Evolutionary conservation across 2,888 invertebrate genomes (phyloP), one percentile per base, ranked within the genome.

Genomic region (Acheta domesticus): DNA sequence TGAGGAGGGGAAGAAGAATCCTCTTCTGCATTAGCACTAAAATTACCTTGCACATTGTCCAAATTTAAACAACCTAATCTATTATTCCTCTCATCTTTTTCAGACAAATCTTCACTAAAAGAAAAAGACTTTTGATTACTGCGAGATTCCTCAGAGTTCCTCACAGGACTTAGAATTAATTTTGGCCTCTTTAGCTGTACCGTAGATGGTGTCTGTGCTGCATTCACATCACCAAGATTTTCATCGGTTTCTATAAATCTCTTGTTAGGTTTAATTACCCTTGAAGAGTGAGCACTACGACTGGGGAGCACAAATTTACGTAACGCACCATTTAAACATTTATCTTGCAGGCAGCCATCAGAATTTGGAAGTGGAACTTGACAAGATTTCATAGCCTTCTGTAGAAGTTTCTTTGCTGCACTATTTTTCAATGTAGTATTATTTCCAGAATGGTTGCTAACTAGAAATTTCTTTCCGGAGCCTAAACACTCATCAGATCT

Each of bases 261-360:
- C 87, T 95, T 96, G 85, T 95, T 96, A 74, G 96, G 96, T 86
- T 94, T 96, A 79, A 96, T 96, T 75, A 95, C 93, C 83, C 96
- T 90, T 11, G 95, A 95, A 75, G 96, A 96, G 86, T 95, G 93
- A 20, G 91, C 93, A 88, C 95, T 96, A 84, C 94, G 90, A 77
- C 92, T 90, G 21, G 96, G 96, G 82, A 96, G 87, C 50, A 94
- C 91, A 88, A 95, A 95, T 86, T 92, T 93, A 78, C 81, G 78
- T 74, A 74, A 77, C 20, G 76, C 78, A 78, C 77, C 50, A n/a
- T 20, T 62, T 75, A 62, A 77, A 23, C 78, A 82, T 85, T 84
- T 83, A 84, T 85, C 82, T 83, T 84, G 82, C 83, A 84, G 83
- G 83, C 83, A 83, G 79, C 85, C 85, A 76, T 86, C 86, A 12